Evolutionary conservation across 1,140 invertebrate genomes (phyloP), one percentile per base, ranked within the genome.

Genomic region (Drosophila pseudoananassae): DNA sequence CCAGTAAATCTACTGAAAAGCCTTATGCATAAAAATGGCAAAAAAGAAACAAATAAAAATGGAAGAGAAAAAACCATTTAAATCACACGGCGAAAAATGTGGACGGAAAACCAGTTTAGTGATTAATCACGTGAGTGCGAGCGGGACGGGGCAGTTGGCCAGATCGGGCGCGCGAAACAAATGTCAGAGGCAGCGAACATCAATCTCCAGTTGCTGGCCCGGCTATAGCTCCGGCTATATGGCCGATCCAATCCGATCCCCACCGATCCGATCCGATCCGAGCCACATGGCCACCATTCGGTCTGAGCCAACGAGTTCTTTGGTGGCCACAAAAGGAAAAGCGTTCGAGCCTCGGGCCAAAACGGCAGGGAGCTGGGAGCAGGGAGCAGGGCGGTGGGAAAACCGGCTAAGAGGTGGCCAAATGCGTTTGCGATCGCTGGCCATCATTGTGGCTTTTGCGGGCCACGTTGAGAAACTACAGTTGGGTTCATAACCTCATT

Each of bases 401-500:
- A 76, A 77, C 75, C 75, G 75, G 73, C 73, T 71, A 45, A 64
- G 45, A 87, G 79, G 83, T 85, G 68, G 77, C 74, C 77, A 77
- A 81, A 82, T 81, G 78, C 72, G 70, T 80, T 78, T 61, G 61
- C 43, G 53, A 59, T 46, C 56, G 45, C 59, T 10, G 43, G 43
- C 43, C 43, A 46, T 38, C 23, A 43, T 25, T 68, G 71, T 51
- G 54, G 52, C 45, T 54, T 55, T 63, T 61, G 33, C 57, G 53
- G 49, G 47, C 55, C 43, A 61, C 63, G 71, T 71, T 70, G 66
- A 70, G 57, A 81, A 82, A 81, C 78, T 77, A 82, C 78, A 81
- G 84, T 83, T 88, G 83, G 84, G 83, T 88, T 89, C 83, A 88
- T 63, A 88, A 83, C 84, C 83, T 77, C 84, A 88, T 88, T 88